These are phyloP conservation scores for Drosophila falleni DNA, from an alignment of 2,888 invertebrate genomes.

Conservation along the genomic window DNA sequence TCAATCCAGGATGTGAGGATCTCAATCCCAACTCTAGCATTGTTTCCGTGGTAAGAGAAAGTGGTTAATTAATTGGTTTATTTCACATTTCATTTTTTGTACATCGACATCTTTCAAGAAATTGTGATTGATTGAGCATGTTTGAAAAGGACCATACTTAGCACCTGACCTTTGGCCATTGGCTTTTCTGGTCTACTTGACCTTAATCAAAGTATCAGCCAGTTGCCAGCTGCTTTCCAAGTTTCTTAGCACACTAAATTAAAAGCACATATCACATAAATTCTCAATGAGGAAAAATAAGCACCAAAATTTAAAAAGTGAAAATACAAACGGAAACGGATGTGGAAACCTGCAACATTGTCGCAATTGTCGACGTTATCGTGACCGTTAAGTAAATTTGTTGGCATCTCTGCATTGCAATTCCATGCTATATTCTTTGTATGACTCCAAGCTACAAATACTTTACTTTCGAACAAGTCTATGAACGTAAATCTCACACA, in stretches of 20 bases:
- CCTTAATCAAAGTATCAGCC: constrained; percentile 59
- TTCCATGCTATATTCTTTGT: neutral
- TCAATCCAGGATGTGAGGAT: constrained; percentile 86
- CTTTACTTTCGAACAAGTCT: constrained; percentile 25
- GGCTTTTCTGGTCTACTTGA: constrained; percentile 47
- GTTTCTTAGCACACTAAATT: constrained; percentile 39
- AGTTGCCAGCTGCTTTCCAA: constrained; percentile 9
- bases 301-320: constrained; percentile 7
- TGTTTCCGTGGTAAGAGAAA: constrained; percentile 81
- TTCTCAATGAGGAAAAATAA: constrained; percentile 15
- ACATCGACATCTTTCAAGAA: neutral
- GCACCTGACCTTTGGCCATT: constrained; percentile 31
- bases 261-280: constrained; percentile 54
- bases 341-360: constrained; percentile 68
- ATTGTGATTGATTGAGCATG: constrained; percentile 1
- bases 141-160: neutral
- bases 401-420: constrained; percentile 32
- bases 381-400: constrained; percentile 43
- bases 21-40: constrained; percentile 81
- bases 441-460: constrained; percentile 1
- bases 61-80: neutral
- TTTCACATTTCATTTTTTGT: neutral
- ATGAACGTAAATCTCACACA: constrained; percentile 39
- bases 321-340: constrained; percentile 52
- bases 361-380: constrained; percentile 45